Conservation (phyloP, 2,113 vertebrate species). For the Cyphomyrus plagiostoma region DNA sequence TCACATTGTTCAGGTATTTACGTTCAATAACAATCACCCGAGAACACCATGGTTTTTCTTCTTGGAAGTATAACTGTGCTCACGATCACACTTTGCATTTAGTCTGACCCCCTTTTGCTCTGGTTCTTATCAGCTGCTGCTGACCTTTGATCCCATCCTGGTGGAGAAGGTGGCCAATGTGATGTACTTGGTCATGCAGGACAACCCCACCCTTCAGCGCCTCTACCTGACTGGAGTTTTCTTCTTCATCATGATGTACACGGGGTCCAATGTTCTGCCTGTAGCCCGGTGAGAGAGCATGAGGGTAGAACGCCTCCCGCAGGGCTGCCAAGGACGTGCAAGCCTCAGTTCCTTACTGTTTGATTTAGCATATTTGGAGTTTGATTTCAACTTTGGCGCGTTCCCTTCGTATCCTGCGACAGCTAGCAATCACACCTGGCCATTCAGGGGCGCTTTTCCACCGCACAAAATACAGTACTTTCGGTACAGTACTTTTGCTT, state of each 20-base stretch:
- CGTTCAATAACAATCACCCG: neutral
- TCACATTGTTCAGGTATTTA: slow-evolving; percentile 87
- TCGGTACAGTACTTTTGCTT: too few relatives aligned
- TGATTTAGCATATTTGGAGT: neutral
- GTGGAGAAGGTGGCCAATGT: slow-evolving; percentile 95
- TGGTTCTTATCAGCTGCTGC: slow-evolving; percentile 65
- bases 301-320: neutral
- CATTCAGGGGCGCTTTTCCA: too few relatives aligned
- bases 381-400: neutral
- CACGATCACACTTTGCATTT: neutral
- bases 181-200: slow-evolving; percentile 86
- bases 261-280: slow-evolving; percentile 95
- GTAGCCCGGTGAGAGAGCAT: slow-evolving; percentile 76
- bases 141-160: slow-evolving; percentile 98
- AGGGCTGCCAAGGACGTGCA: neutral
- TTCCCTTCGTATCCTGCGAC: neutral
- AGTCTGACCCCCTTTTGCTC: neutral
- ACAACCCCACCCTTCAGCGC: slow-evolving; percentile 93
- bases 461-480: too few relatives aligned
- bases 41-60: neutral
- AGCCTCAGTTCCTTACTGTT: neutral
- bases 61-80: neutral
- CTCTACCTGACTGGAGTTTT: slow-evolving; percentile 93
- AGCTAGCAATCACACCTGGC: neutral
- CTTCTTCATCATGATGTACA: slow-evolving; percentile 99